Conservation (phyloP, 2,113 vertebrate species). For the Zosterops hypoxanthus region DNA sequence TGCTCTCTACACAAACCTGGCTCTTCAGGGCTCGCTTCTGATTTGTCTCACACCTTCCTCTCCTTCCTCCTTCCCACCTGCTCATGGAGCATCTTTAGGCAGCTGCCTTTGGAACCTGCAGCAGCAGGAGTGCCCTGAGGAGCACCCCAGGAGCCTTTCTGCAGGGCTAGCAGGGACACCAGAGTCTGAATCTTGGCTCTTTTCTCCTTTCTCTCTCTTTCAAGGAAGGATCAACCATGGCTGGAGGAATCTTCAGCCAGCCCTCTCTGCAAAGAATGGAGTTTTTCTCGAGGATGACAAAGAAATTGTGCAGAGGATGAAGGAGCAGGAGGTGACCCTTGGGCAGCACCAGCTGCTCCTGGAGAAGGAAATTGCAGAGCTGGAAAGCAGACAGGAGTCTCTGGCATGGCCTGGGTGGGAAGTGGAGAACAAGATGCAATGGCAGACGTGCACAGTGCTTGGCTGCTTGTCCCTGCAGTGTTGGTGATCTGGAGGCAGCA, state of each 20-base stretch:
- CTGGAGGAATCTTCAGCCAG: rapidly evolving
- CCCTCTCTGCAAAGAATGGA: rapidly evolving
- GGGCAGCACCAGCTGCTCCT: neutral
- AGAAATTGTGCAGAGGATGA: neutral
- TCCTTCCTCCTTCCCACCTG: too few relatives aligned
- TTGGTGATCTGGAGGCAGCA: neutral
- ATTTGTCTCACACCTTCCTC: neutral
- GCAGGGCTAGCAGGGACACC: neutral
- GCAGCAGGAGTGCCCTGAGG: neutral
- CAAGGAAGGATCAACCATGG: neutral
- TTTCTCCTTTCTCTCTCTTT: neutral
- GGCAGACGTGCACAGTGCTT: rapidly evolving
- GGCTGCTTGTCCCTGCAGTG: rapidly evolving
- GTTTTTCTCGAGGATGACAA: rapidly evolving
- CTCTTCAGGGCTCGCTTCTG: neutral
- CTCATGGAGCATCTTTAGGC: neutral
- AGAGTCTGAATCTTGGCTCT: neutral
- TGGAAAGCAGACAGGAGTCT: neutral
- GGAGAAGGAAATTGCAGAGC: neutral
- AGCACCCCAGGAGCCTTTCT: neutral
- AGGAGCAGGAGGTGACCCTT: rapidly evolving
- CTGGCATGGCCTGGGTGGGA: neutral
- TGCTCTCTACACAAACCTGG: neutral
- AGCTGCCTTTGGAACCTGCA: neutral
- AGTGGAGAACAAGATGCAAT: neutral